phyloP scores from a whole-genome alignment of 2,113 vertebrate genomes.

The Cyprinodon variegatus region DNA sequence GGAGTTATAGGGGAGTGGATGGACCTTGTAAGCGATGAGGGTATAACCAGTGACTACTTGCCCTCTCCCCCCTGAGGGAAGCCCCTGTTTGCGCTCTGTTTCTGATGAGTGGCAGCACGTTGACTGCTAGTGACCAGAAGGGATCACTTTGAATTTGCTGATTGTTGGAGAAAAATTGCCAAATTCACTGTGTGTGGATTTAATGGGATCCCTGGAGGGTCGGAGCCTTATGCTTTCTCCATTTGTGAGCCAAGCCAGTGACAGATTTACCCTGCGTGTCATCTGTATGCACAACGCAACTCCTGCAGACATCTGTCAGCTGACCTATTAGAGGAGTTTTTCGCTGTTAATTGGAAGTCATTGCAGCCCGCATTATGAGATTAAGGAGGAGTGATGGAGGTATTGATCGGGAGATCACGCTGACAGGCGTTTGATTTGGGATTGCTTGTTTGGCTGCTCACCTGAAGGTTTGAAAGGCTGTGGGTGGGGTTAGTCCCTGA shows the following conservation, averaged over 20 bases:
- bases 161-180: slow-evolving; percentile 31
- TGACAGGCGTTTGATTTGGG: slow-evolving; percentile 51
- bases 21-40: slow-evolving; percentile 11
- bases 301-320: slow-evolving; percentile 22
- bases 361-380: slow-evolving; percentile 59
- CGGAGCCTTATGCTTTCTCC: slow-evolving; percentile 35
- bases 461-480: not conserved
- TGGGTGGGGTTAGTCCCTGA: not conserved
- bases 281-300: slow-evolving; percentile 26
- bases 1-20: slow-evolving; percentile 17
- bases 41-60: slow-evolving; percentile 19
- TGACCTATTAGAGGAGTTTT: slow-evolving; percentile 36
- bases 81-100: slow-evolving; percentile 1
- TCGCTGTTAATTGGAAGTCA: slow-evolving; percentile 35
- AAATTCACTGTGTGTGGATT: slow-evolving; percentile 55
- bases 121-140: slow-evolving; percentile 50
- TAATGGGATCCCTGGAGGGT: slow-evolving; percentile 66
- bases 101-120: slow-evolving; percentile 62
- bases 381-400: slow-evolving; percentile 53
- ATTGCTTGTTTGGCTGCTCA: slow-evolving; percentile 38
- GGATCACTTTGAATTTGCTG: slow-evolving; percentile 52
- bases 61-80: slow-evolving; percentile 41
- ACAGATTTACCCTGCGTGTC: slow-evolving; percentile 21
- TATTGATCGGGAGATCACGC: slow-evolving; percentile 54
- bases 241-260: slow-evolving; percentile 27